Conservation (phyloP, 1,140 invertebrate genomes). For the Schlechtendalia chinensis region DNA sequence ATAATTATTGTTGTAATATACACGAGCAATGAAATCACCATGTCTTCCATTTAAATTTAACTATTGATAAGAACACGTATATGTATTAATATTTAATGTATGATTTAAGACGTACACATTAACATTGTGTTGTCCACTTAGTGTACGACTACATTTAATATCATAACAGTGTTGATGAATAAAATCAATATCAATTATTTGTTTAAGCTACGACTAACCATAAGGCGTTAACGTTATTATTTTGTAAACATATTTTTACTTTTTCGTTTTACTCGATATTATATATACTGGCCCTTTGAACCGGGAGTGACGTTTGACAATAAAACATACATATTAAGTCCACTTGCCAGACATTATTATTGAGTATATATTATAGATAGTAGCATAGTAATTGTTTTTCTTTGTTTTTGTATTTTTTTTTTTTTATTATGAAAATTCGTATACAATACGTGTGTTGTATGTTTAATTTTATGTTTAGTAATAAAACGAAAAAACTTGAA, state of each 20-base stretch:
- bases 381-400: not conserved
- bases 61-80: not conserved
- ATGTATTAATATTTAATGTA: not conserved
- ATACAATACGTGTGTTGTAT: not conserved
- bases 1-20: not conserved
- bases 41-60: constrained; percentile 38
- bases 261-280: not conserved
- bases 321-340: constrained; percentile 38
- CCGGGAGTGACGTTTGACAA: constrained; percentile 45
- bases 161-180: not conserved
- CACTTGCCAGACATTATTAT: constrained; percentile 12
- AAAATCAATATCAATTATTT: too few species aligned
- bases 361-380: not conserved
- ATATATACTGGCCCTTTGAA: constrained; percentile 36
- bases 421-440: not conserved
- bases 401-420: not conserved
- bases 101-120: not conserved
- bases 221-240: too few species aligned
- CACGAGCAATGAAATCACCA: constrained; percentile 40
- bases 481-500: too few species aligned
- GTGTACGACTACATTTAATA: not conserved
- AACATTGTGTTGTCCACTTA: not conserved
- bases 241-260: too few species aligned
- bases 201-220: too few species aligned
- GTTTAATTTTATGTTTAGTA: not conserved